Base-by-base conservation (phyloP, 2,797 vertebrate genomes). In the Staurois parvus region DNA sequence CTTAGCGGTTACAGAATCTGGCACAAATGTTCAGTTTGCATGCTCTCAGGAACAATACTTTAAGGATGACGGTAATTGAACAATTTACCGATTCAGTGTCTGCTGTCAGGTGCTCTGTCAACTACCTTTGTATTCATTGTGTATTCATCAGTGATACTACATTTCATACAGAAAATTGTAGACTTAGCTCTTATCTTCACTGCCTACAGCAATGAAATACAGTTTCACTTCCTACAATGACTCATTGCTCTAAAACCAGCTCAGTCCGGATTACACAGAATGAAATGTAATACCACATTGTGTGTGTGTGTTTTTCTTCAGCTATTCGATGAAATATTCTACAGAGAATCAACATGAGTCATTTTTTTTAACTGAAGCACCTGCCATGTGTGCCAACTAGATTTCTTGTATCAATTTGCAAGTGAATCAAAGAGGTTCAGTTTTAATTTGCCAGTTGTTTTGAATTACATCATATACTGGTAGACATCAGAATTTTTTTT, bases 201-300 rank as follows among this genome's bases (percentile, higher is more conserved):
- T 62, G 75, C 75, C 75, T 37, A 21, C 30, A 76, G 75, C 75
- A 76, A 64, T 62, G 21, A 62, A 76, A 62, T 56, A 17, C 29
- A 76, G 29, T 76, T 59, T 62, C 52, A 64, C 56, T 76, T 76
- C 75, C 75, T 76, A 59, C 24, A 37, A 62, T 76, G 75, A 62
- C 8, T 76, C 75, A 76, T 17, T 15, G 48, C 64, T 26, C 24
- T 11, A 28, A 32, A 75, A 17, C 30, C 52, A 76, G 52, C 19
- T 26, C 11, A 76, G 28, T 26, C 64, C 0, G 9, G 37, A 29
- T 2, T 28, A 70, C 4, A 74, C 13, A 19, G 21, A 32, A 29
- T 21, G n/a, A n/a, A n/a, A 66, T 15, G 12, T 66, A 28, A 59
- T 24, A 59, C 3, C 21, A 59, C 21, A 4, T 6, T 59, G 19